Conservation (phyloP, 2,797 vertebrate species). For the Semotilus atromaculatus region DNA sequence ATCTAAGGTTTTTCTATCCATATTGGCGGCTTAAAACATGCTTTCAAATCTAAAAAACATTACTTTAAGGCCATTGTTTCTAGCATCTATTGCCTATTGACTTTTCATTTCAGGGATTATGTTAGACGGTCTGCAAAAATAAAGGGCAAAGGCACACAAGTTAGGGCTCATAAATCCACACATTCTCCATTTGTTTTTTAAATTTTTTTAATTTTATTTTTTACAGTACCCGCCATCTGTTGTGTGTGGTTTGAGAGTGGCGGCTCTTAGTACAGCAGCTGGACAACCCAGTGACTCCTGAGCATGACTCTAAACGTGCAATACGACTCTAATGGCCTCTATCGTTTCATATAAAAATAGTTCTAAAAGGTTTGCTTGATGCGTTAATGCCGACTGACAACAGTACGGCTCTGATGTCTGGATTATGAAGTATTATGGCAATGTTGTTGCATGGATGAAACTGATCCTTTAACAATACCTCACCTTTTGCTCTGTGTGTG, state of each 20-base stretch:
- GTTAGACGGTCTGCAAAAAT: constrained; percentile 27
- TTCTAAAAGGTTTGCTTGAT: constrained; percentile 61
- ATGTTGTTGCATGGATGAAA: constrained; percentile 48
- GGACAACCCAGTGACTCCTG: constrained; percentile 63
- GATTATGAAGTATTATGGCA: constrained; percentile 61
- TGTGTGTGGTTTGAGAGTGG: constrained; percentile 66
- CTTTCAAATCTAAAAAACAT: neutral
- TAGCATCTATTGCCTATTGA: constrained; percentile 23
- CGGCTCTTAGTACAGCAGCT: constrained; percentile 70
- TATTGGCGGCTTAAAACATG: neutral
- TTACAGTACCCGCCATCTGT: constrained; percentile 79
- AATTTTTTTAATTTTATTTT: constrained; percentile 69
- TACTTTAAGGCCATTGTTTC: constrained; percentile 15
- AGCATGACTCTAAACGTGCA: constrained; percentile 69
- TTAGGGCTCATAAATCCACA: constrained; percentile 72
- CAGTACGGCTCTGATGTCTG: constrained; percentile 55
- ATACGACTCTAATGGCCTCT: constrained; percentile 65
- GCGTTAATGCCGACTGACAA: constrained; percentile 60
- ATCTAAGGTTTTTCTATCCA: neutral
- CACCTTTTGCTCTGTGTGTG: constrained; percentile 12
- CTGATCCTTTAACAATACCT: constrained; percentile 1
- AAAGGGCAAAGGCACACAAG: constrained; percentile 62
- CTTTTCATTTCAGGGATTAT: constrained; percentile 49
- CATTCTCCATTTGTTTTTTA: constrained; percentile 76
- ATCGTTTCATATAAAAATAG: constrained; percentile 57